Evolutionary conservation across 2,797 vertebrate species (phyloP).

Genomic region (Peromyscus melanophrys): DNA sequence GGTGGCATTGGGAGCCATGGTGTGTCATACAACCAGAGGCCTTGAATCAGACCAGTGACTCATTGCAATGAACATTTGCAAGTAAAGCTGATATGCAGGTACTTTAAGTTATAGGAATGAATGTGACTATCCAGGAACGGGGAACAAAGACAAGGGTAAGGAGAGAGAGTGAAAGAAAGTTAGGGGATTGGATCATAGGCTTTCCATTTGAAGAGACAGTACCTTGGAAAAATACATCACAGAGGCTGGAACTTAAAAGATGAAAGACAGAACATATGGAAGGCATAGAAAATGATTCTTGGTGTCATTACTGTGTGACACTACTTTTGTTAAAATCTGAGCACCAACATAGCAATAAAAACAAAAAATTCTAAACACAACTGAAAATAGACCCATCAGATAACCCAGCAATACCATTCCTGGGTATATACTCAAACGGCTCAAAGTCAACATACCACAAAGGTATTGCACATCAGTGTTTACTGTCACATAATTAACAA

Average conservation of each 20-base stretch:
- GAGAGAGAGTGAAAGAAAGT: background rate
- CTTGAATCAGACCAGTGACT: no score
- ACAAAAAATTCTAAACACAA: background rate
- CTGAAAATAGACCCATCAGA: background rate
- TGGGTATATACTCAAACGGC: background rate
- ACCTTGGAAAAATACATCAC: background rate
- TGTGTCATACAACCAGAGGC: no score
- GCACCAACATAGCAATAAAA: background rate
- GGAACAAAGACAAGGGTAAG: background rate
- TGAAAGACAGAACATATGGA: background rate
- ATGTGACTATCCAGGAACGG: background rate
- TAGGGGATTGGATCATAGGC: background rate
- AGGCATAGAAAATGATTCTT: background rate
- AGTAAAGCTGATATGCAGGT: no score
- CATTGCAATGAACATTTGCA: no score
- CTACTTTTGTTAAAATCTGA: background rate
- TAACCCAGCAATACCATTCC: background rate
- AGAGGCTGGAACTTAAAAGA: background rate
- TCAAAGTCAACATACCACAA: background rate
- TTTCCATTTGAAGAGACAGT: background rate
- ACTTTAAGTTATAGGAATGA: background rate
- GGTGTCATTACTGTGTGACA: background rate
- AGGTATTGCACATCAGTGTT: background rate
- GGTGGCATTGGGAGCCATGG: no score
- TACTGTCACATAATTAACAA: background rate